Evolutionary conservation across 2,888 invertebrate genomes (phyloP), one percentile per base, ranked within the genome.

Genomic region (Acanthopleura granulata): DNA sequence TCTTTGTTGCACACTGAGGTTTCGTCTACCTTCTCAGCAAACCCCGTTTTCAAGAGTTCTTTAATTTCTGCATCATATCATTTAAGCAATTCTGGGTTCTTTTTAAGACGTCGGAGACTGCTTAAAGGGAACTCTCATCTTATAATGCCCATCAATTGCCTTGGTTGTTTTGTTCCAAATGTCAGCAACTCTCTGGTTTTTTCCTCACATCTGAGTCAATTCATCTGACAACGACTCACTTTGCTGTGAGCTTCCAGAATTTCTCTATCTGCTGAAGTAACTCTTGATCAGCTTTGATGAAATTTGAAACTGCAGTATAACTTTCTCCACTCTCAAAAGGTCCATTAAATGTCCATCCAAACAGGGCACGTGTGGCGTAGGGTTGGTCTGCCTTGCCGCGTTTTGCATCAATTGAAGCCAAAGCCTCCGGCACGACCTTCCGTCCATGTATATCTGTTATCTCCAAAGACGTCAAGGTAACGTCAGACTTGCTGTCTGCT

Each of bases 11-110:
- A 3, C 29, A 69, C 30, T 12, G 4, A 9, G 3, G 9, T 25
- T 3, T 30, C 49, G 1, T 16, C 18, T 9, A 72, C 30, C 30
- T 72, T 72, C 16, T 72, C 72, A 72, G 72, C 72, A 72, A 29
- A 49, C 11, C 72, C 72, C 25, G 4, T 30, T 15, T 30, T 25
- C 49, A 72, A 3, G 6, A 3, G 69, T 30, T n/a, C 22, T 57
- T 57, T 18, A n/a, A 57, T 57, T 57, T 57, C 57, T n/a, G 57
- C 18, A 6, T 18, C 12, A 57, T 57, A 57, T 57, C 22, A 9
- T 22, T n/a, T 12, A n/a, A 22, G 12, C 12, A 57, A 22, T 12
- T 57, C 57, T 6, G 18, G 18, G 22, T 57, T 12, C 22, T 22
- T n/a, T 12, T 4, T n/a, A 12, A 57, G 57, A 22, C 57, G 57